A percentile compares a stretch with the other conserved stretches of the same genome.
phyloP scores from a whole-genome alignment of 2,113 vertebrate species.

The Misgurnus anguillicaudatus region DNA sequence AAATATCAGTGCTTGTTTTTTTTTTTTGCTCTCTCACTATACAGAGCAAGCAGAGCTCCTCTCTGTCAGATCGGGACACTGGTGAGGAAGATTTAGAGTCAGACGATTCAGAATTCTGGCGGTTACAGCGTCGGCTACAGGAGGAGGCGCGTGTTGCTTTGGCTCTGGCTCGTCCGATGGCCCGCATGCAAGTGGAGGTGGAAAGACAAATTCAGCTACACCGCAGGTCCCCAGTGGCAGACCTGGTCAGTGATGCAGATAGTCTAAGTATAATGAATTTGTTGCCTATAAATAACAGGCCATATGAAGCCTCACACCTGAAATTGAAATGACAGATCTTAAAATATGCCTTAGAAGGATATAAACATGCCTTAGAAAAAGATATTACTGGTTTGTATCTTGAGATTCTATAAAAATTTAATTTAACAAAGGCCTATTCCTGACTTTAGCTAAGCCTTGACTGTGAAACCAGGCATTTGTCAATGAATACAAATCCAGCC shows the following conservation, averaged over 20 bases:
- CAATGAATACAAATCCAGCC: too few species aligned
- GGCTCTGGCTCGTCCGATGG: constrained; percentile 96
- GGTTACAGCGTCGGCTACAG: constrained; percentile 89
- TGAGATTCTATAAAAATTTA: too few species aligned
- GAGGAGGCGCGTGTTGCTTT: constrained; percentile 95
- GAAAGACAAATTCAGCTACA: constrained; percentile 91
- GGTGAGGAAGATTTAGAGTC: constrained; percentile 94
- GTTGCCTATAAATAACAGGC: too few species aligned
- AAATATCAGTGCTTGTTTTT: not conserved
- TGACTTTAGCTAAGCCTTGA: too few species aligned
- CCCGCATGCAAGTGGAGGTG: constrained; percentile 98
- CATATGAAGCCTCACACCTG: too few species aligned
- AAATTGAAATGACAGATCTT: too few species aligned
- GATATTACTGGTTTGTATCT: too few species aligned
- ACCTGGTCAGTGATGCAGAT: constrained; percentile 80
- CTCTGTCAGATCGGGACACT: constrained; percentile 92
- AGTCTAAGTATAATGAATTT: not conserved
- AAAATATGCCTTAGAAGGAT: too few species aligned
- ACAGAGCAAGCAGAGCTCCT: constrained; percentile 97
- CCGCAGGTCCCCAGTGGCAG: constrained; percentile 93
- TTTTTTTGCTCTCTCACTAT: constrained; percentile 19
- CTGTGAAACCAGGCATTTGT: too few species aligned
- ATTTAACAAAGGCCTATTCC: too few species aligned
- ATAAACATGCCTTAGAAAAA: too few species aligned
- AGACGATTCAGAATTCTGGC: constrained; percentile 95